Percentiles rank a stretch among this genome's conserved stretches.
Conservation (phyloP, 2,113 vertebrate species). For the Phalacrocorax brasilianus region DNA sequence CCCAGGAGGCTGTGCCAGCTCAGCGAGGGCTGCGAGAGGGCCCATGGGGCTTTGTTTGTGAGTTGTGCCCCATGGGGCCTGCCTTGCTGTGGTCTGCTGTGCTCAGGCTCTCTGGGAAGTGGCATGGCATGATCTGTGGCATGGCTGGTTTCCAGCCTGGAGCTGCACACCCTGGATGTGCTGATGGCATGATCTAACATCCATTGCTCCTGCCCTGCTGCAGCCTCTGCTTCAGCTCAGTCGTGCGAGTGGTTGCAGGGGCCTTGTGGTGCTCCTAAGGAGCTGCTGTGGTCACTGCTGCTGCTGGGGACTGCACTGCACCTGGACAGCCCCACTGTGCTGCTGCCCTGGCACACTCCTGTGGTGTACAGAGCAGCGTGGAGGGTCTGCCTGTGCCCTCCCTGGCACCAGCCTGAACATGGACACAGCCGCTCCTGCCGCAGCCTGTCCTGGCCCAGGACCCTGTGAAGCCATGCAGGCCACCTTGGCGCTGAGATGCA, state of each 20-base stretch:
- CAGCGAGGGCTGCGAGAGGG: neutral
- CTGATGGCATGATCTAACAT: accelerated
- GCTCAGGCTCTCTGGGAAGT: neutral
- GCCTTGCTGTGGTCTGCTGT: neutral
- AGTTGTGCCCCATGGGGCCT: neutral
- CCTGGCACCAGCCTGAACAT: neutral
- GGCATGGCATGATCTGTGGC: neutral
- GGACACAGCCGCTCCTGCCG: neutral
- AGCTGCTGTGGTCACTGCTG: neutral
- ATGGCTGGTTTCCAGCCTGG: neutral
- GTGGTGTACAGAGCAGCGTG: neutral
- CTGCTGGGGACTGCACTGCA: accelerated
- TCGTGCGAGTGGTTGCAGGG: neutral
- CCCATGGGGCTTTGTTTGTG: accelerated
- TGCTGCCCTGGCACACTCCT: neutral
- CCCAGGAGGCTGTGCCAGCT: neutral
- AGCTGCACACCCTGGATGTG: neutral
- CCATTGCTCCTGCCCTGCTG: neutral
- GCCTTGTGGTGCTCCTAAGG: neutral
- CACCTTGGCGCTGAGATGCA: neutral
- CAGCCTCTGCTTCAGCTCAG: neutral
- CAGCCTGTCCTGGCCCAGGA: accelerated
- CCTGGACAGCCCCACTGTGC: neutral
- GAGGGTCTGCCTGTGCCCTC: neutral
- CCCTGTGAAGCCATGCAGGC: accelerated